These are phyloP conservation scores for Drosophila carrolli DNA, from an alignment of 1,140 invertebrate genomes.

Conservation along the genomic window DNA sequence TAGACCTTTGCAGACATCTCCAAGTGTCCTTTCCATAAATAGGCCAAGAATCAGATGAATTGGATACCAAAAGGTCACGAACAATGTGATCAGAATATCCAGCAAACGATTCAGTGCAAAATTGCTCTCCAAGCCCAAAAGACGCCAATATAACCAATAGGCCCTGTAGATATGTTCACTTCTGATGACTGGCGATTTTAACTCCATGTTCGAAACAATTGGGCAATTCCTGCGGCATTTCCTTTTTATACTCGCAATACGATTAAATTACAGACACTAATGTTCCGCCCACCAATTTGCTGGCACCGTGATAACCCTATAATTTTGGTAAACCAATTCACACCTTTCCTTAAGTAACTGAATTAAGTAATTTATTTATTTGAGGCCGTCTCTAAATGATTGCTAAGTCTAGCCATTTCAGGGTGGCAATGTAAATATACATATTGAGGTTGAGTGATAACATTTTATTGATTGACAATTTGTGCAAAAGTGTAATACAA, in stretches of 20 bases:
- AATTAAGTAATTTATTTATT: neutral
- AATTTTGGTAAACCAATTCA: constrained; percentile 32
- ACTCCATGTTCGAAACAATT: constrained; percentile 20
- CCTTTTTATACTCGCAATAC: constrained; percentile 6
- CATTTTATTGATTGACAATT: constrained; percentile 15
- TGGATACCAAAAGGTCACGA: constrained; percentile 56
- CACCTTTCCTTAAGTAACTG: constrained; percentile 9
- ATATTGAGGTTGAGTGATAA: neutral
- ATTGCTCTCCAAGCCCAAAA: constrained; percentile 27
- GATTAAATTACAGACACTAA: neutral
- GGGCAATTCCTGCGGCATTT: neutral
- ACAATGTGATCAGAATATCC: constrained; percentile 38
- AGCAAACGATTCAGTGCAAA: neutral
- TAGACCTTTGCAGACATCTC: constrained; percentile 42
- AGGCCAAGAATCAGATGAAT: constrained; percentile 49
- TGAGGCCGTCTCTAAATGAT: neutral
- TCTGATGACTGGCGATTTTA: constrained; percentile 9
- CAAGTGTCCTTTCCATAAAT: constrained; percentile 21
- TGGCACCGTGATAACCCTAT: constrained; percentile 3
- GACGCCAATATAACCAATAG: constrained; percentile 47
- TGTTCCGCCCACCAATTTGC: constrained; percentile 21
- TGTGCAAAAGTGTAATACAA: neutral
- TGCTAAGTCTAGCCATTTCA: neutral
- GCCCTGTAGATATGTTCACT: constrained; percentile 30
- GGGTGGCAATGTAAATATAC: constrained; percentile 7